Evolutionary conservation across 2,113 vertebrate genomes (phyloP), one percentile per base, ranked within the genome.

Genomic region (Peromyscus californicus): DNA sequence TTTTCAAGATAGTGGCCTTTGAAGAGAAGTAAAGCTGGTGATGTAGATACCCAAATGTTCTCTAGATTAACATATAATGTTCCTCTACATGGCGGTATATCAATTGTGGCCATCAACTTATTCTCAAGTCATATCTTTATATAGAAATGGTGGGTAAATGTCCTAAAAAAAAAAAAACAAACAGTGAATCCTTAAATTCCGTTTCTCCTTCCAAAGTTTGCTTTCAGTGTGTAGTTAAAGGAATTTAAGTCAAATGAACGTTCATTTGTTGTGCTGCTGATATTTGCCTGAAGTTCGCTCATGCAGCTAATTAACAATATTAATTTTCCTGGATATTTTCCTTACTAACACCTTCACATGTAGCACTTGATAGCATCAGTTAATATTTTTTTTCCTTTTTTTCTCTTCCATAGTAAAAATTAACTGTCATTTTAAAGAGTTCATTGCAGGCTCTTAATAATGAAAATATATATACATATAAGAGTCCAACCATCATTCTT

Each of bases 361-460:
- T 96, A 92, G 51, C 65, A 94, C 72, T 93, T 91, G 59, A 89
- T 93, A 82, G 84, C 87, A 96, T 97, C 98, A 97, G 96, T 57
- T 97, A 97, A 97, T 48, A 97, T 48, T 78, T 75, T 15, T 75
- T 69, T 39, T 39, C 3, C n/a, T 7, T 59, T 59, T 82, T 96
- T 94, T 98, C 97, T 97, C 97, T 93, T 90, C 96, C 94, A 76
- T 96, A 95, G 85, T 96, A 94, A 91, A 97, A 98, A 97, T 97
- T 76, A 96, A 94, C 83, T 96, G 94, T 31, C 78, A 83, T 96
- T 98, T 97, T 94, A 97, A 98, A 97, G 91, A 96, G 94, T 97
- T 97, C 94, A 96, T 98, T 94, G 80, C 74, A 98, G 79, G 75
- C 91, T 95, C 94, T 9, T 0, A 75, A 95, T 91, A 98, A 97